phyloP scores from a whole-genome alignment of 2,888 invertebrate genomes.

The Microchrysa polita region DNA sequence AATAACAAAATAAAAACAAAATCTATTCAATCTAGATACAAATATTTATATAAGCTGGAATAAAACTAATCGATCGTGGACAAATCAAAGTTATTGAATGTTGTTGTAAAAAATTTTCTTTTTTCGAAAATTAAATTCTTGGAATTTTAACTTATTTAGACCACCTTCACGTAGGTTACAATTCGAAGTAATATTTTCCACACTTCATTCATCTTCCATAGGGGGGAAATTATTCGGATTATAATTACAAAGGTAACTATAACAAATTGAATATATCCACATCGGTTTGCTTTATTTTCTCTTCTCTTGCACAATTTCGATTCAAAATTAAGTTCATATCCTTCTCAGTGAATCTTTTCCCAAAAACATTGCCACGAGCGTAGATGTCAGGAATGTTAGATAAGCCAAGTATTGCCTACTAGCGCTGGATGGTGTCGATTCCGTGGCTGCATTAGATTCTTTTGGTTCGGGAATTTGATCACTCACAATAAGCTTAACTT shows the following conservation, averaged over 20 bases:
- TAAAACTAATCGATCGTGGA: not conserved
- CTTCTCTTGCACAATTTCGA: not conserved
- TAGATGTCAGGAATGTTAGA: not conserved
- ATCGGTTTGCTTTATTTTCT: conserved; percentile 1
- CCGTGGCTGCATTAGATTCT: not conserved
- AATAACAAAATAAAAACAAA: conserved; percentile 41
- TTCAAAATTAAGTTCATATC: conserved; percentile 10
- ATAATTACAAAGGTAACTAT: no score
- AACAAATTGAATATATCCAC: not conserved
- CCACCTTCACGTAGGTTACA: no score
- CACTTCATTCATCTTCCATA: no score
- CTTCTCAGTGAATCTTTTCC: conserved; percentile 13
- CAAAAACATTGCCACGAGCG: not conserved
- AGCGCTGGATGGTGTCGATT: not conserved
- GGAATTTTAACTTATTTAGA: no score
- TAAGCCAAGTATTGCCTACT: not conserved
- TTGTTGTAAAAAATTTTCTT: no score
- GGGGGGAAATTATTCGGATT: no score
- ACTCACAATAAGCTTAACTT: conserved; percentile 52
- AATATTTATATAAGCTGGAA: conserved; percentile 8
- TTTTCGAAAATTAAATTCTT: no score
- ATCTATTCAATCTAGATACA: conserved; percentile 23
- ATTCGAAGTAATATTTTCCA: no score
- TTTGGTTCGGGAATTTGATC: conserved; percentile 3
- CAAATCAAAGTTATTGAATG: not conserved